These are phyloP conservation scores for Gambusia holbrooki DNA, from an alignment of 2,113 vertebrate species.

Conservation along the genomic window DNA sequence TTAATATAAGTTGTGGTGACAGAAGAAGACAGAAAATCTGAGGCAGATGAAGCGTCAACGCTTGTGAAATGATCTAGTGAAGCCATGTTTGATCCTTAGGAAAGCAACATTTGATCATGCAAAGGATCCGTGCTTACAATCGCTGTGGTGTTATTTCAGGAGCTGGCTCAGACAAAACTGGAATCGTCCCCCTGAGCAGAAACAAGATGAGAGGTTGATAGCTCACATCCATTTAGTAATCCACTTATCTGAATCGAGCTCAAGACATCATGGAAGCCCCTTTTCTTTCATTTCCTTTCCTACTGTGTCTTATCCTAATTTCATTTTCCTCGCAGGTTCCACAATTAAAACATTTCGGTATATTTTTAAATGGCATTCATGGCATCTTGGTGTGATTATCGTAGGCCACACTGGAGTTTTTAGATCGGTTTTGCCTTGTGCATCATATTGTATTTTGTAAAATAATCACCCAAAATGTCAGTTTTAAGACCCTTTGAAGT, in stretches of 20 bases:
- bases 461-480: background rate
- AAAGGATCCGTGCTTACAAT: slow-evolving; percentile 31
- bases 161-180: slow-evolving; percentile 31
- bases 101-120: slow-evolving; percentile 40
- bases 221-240: slow-evolving; percentile 44
- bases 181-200: slow-evolving; percentile 21
- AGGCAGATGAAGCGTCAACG: slow-evolving; percentile 28
- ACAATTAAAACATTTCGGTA: slow-evolving; percentile 21
- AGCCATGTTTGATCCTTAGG: slow-evolving; percentile 41
- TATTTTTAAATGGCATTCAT: slow-evolving; percentile 21
- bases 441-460: background rate
- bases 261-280: slow-evolving; percentile 33
- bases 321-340: slow-evolving; percentile 24
- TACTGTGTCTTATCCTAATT: slow-evolving; percentile 13
- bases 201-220: slow-evolving; percentile 49
- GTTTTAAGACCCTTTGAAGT: background rate
- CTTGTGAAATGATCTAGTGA: slow-evolving; percentile 44
- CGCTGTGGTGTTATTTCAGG: slow-evolving; percentile 47
- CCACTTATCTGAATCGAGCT: slow-evolving; percentile 44
- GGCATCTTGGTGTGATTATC: slow-evolving; percentile 8
- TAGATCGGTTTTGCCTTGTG: background rate
- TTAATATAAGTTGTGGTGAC: slow-evolving; percentile 13
- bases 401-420: background rate
- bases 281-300: slow-evolving; percentile 18
- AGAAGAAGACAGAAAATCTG: slow-evolving; percentile 9